Evolutionary conservation across 2,888 invertebrate genomes (phyloP).

Genomic region (Antheraea assamensis): DNA sequence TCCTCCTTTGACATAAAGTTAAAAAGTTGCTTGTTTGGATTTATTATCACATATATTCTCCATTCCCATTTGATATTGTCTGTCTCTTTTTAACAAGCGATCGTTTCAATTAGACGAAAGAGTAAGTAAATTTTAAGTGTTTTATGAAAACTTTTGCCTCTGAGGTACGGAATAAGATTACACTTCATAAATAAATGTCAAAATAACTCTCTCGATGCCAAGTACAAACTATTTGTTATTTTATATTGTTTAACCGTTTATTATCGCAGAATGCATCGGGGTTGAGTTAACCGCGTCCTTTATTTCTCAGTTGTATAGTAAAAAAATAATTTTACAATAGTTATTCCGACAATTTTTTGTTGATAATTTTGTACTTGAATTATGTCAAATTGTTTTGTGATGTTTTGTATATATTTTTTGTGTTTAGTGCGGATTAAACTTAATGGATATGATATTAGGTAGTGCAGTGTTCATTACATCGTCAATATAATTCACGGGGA

Average conservation of each 20-base stretch:
- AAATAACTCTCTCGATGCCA: slow-evolving; percentile 78
- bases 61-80: background rate
- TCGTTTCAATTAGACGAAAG: background rate
- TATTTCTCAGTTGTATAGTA: slow-evolving; percentile 18
- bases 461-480: slow-evolving; percentile 32
- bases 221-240: slow-evolving; percentile 65
- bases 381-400: slow-evolving; percentile 69
- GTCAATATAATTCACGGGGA: slow-evolving; percentile 16
- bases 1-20: too few species aligned
- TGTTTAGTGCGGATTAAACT: slow-evolving; percentile 30
- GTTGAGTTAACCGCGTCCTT: slow-evolving; percentile 59
- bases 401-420: slow-evolving; percentile 58
- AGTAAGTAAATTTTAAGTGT: background rate
- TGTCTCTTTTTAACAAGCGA: background rate
- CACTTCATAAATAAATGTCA: slow-evolving; percentile 50
- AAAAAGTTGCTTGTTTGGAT: too few species aligned
- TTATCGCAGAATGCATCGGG: slow-evolving; percentile 54
- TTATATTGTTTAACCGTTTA: slow-evolving; percentile 49
- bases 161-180: slow-evolving; percentile 24
- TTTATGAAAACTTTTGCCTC: background rate
- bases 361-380: slow-evolving; percentile 49
- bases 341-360: slow-evolving; percentile 38
- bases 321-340: slow-evolving; percentile 27
- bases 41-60: background rate
- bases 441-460: slow-evolving; percentile 24